Evolutionary conservation across 2,113 vertebrate species (phyloP).

Genomic region (Muntiacus reevesi): DNA sequence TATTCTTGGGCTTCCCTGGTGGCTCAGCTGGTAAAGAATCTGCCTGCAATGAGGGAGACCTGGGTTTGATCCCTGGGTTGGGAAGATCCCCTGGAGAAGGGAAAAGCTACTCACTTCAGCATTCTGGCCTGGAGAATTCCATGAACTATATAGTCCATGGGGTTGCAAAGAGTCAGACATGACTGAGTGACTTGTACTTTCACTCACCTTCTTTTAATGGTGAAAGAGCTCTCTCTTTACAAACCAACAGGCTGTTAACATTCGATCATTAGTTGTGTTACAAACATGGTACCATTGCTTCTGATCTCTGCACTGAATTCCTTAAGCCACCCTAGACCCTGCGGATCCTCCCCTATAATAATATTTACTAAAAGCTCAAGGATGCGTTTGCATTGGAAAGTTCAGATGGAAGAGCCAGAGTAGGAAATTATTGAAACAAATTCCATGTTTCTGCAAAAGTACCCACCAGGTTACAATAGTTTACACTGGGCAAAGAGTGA

Average conservation of each 20-base stretch:
- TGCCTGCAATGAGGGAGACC: not conserved
- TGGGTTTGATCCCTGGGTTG: not conserved
- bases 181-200: not conserved
- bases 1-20: not conserved
- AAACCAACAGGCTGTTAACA: not conserved
- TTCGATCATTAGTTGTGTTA: not conserved
- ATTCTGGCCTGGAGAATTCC: not conserved
- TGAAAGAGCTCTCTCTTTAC: not conserved
- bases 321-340: not conserved
- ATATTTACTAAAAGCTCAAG: not conserved
- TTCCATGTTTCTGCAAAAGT: not conserved
- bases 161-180: not conserved
- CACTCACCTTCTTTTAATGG: not conserved
- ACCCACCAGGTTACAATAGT: not conserved
- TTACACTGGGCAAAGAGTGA: not conserved
- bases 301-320: not conserved
- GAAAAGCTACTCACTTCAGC: not conserved
- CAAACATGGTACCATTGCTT: not conserved
- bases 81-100: not conserved
- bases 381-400: not conserved
- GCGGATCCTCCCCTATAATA: not conserved
- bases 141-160: not conserved
- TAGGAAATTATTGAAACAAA: not conserved
- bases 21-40: not conserved
- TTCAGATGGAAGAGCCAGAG: not conserved